A percentile compares a stretch with the other conserved stretches of the same genome.
phyloP scores from a whole-genome alignment of 2,113 vertebrate species.

The Neotoma lepida region DNA sequence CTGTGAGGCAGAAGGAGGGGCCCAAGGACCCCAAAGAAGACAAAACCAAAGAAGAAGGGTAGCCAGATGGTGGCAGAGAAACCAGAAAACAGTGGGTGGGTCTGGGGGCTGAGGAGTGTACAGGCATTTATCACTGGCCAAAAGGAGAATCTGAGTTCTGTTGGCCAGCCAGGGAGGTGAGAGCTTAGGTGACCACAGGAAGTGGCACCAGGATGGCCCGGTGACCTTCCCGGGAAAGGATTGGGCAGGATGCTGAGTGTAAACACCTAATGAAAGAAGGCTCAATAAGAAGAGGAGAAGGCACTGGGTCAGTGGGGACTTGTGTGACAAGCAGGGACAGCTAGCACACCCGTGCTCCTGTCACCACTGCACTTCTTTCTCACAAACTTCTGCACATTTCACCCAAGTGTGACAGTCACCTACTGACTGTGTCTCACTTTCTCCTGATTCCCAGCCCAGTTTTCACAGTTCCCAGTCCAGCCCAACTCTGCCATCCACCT shows the following conservation, averaged over 20 bases:
- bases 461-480: background rate
- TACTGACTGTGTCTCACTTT: background rate
- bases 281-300: background rate
- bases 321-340: background rate
- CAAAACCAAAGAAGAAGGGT: background rate
- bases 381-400: background rate
- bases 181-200: background rate
- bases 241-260: no score
- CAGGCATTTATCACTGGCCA: no score
- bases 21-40: background rate
- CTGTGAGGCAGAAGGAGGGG: no score
- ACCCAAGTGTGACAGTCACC: background rate
- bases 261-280: background rate
- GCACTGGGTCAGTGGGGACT: background rate
- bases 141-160: accelerated
- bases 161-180: no score
- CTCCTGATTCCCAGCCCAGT: background rate
- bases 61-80: background rate
- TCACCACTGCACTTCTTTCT: accelerated
- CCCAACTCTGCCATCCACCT: accelerated
- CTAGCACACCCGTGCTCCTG: background rate
- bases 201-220: background rate
- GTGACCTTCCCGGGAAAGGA: background rate
- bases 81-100: background rate
- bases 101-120: background rate